These are phyloP conservation scores for Apodemia mormo DNA, from an alignment of 2,888 invertebrate species.

Conservation along the genomic window DNA sequence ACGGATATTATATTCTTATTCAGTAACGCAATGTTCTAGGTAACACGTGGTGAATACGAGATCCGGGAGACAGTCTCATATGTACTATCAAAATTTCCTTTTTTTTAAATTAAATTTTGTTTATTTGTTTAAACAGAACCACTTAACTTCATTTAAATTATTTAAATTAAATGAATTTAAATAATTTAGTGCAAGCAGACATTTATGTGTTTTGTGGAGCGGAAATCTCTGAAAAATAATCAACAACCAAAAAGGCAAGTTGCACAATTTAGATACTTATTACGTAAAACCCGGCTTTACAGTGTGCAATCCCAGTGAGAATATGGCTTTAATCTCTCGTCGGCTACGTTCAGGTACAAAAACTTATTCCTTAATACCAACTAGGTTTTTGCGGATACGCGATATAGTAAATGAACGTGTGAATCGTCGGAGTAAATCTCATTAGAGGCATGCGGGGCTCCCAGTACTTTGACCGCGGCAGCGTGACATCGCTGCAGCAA, in stretches of 20 bases:
- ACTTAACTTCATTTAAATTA: no score
- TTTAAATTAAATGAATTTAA: no score
- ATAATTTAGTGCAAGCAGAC: no score
- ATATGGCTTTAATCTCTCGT: not conserved
- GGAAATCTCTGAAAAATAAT: not conserved
- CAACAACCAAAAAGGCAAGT: not conserved
- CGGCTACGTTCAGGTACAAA: not conserved
- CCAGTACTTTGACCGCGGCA: constrained; percentile 5
- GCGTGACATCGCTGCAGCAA: constrained; percentile 4
- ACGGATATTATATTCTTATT: no score
- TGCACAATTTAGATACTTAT: not conserved
- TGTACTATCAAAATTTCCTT: no score
- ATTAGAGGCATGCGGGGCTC: not conserved
- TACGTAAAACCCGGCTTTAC: not conserved
- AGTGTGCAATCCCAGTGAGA: not conserved
- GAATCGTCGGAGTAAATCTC: constrained; percentile 2
- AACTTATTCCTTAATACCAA: not conserved
- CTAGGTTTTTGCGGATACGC: not conserved
- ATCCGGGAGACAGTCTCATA: no score
- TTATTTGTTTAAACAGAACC: no score
- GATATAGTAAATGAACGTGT: not conserved
- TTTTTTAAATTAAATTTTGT: no score
- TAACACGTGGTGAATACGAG: no score
- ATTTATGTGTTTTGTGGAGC: no score
- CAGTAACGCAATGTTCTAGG: no score